These are phyloP conservation scores for Sterrhoptilus dennistouni DNA, from an alignment of 2,113 vertebrate genomes.

Conservation along the genomic window DNA sequence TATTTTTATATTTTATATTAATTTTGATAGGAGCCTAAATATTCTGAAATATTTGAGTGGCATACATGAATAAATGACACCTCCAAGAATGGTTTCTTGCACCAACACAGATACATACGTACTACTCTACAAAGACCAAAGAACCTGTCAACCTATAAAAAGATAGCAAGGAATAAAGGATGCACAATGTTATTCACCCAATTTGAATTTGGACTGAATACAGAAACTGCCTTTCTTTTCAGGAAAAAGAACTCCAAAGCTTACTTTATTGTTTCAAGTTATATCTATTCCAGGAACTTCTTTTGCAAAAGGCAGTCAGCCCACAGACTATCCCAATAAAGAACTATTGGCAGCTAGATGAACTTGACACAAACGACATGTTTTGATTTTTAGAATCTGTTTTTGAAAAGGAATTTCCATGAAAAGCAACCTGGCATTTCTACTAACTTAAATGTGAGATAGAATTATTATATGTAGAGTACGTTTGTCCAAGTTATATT, in stretches of 20 bases:
- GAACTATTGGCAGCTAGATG: neutral
- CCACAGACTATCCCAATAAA: neutral
- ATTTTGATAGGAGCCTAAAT: neutral
- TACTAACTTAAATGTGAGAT: constrained; percentile 58
- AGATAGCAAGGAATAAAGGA: neutral
- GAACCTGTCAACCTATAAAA: neutral
- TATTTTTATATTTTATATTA: neutral
- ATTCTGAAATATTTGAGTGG: neutral
- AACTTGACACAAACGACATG: neutral
- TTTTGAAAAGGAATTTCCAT: constrained; percentile 30
- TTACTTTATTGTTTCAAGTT: neutral
- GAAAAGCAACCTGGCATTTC: constrained; percentile 30
- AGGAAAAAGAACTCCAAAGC: rapidly evolving
- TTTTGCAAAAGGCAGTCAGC: neutral
- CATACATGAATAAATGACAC: neutral
- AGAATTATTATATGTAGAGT: constrained; percentile 27
- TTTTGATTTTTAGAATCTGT: constrained; percentile 14
- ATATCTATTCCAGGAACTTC: neutral
- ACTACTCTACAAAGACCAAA: neutral
- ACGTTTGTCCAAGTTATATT: constrained; percentile 21
- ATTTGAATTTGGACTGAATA: neutral
- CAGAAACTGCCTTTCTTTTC: neutral
- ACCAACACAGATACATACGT: neutral
- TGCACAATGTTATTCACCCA: neutral
- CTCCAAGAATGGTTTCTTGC: neutral